phyloP scores from a whole-genome alignment of 2,888 invertebrate genomes.

The Torymus auratus region DNA sequence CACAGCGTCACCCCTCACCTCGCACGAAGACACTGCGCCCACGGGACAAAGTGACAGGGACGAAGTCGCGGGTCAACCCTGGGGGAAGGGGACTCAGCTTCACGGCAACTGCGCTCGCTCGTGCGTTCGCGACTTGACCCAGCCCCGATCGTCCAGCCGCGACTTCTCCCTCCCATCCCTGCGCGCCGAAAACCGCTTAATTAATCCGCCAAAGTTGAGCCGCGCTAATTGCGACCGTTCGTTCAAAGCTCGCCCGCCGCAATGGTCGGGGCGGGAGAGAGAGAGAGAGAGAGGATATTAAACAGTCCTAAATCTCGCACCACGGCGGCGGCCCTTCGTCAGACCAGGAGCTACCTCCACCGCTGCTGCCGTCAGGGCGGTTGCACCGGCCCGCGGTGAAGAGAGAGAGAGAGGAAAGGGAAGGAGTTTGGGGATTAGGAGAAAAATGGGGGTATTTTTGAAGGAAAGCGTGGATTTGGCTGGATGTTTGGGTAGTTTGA shows the following conservation, averaged over 20 bases:
- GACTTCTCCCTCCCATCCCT: conserved; percentile 11
- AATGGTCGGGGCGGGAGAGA: neutral
- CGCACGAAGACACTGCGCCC: too few relatives aligned
- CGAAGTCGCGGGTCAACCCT: neutral
- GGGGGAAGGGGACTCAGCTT: neutral
- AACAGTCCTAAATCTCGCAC: conserved; percentile 49
- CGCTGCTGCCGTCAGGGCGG: too few relatives aligned
- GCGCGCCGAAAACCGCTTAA: conserved; percentile 64
- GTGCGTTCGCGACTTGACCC: conserved; percentile 33
- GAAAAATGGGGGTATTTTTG: too few relatives aligned
- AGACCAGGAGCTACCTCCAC: neutral
- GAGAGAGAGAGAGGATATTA: conserved; percentile 45
- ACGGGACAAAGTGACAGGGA: neutral
- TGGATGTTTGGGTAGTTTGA: too few relatives aligned
- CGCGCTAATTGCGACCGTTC: conserved; percentile 66
- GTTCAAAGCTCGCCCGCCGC: conserved; percentile 39
- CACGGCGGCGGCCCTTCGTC: neutral
- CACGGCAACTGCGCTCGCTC: conserved; percentile 20
- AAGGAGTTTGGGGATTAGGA: too few relatives aligned
- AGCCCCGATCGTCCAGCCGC: conserved; percentile 10
- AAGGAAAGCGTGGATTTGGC: too few relatives aligned
- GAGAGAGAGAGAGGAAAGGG: too few relatives aligned
- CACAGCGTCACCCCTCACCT: too few relatives aligned
- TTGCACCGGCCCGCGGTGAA: neutral
- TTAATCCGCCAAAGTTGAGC: conserved; percentile 68